Evolutionary conservation across 1,140 invertebrate species (phyloP).

Genomic region (Drosophila rhopaloa): DNA sequence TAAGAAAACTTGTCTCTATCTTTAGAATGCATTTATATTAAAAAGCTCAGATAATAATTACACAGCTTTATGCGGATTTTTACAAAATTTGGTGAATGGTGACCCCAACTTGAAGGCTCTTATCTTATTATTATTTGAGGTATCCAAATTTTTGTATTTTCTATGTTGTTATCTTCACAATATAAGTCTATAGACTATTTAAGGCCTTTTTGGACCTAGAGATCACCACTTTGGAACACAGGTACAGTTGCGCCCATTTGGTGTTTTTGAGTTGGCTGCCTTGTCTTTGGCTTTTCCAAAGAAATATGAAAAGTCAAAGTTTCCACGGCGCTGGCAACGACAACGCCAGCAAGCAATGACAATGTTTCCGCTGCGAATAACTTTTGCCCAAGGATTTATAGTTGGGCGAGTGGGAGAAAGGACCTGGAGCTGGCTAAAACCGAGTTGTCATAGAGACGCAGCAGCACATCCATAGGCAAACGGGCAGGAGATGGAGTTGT

Average conservation of each 20-base stretch:
- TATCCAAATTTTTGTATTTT: no score
- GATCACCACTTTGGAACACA: not conserved
- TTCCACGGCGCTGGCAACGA: constrained; percentile 52
- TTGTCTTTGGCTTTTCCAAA: constrained; percentile 23
- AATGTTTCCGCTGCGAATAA: constrained; percentile 79
- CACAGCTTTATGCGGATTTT: no score
- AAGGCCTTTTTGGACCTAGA: not conserved
- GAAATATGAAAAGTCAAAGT: constrained; percentile 71
- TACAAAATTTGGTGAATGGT: no score
- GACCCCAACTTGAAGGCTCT: no score
- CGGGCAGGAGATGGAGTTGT: not conserved
- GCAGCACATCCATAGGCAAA: constrained; percentile 62
- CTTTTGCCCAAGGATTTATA: constrained; percentile 79
- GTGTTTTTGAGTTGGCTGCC: not conserved
- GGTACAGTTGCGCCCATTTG: constrained; percentile 8
- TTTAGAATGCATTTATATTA: no score
- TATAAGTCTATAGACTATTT: no score
- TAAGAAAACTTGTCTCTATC: no score
- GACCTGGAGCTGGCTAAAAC: constrained; percentile 32
- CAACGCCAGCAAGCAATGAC: constrained; percentile 59
- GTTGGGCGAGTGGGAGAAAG: constrained; percentile 30
- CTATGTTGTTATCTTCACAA: no score
- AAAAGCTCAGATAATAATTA: no score
- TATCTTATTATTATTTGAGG: no score
- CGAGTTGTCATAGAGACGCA: constrained; percentile 68